Base-by-base conservation (phyloP, 2,888 invertebrate genomes). In the Heteropelma amictum region DNA sequence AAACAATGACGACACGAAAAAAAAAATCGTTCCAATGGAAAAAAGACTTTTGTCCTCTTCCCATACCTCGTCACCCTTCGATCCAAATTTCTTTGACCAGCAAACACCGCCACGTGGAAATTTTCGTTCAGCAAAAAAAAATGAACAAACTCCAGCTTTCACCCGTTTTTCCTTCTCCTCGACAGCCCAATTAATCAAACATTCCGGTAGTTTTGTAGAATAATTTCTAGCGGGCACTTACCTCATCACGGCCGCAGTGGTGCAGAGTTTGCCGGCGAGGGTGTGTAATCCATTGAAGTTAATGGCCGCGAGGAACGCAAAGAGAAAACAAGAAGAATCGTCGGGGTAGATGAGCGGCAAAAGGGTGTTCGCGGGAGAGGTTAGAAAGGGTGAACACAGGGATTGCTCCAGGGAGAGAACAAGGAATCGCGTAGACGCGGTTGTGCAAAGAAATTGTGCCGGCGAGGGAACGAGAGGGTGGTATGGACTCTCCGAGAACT, bases 321-420 rank as follows among this genome's bases (percentile, higher is more conserved):
- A 38, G 70, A 47, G 53, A 70, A 73, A 74, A 64, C 10, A 74
- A 69, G 53, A 74, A 64, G 33, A 56, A 70, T 19, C 45, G 53
- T 60, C 12, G 65, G 12, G 47, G 56, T 42, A 33, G 35, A 54
- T 33, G 21, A 33, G 53, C 30, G 38, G 54, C 21, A 49, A 33
- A 42, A 30, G 54, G 64, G 35, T 12, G 2, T n/a, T 5, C 35
- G 40, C 38, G 30, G 3, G 68, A 78, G 72, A 77, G 56, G 61
- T 49, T 42, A 53, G 80, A 79, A 79, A 35, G 45, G 35, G 72
- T 42, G 79, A 72, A 60, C 67, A 78, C 12, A 19, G 45, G 21
- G 51, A 26, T 64, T 7, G 8, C 40, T 64, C 40, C n/a, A 26
- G 42, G 23, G 30, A 42, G 42, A 33, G 53, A 54, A 65, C 53